Evolutionary conservation across 2,113 vertebrate species (phyloP).

Genomic region (Gymnorhina tibicen): DNA sequence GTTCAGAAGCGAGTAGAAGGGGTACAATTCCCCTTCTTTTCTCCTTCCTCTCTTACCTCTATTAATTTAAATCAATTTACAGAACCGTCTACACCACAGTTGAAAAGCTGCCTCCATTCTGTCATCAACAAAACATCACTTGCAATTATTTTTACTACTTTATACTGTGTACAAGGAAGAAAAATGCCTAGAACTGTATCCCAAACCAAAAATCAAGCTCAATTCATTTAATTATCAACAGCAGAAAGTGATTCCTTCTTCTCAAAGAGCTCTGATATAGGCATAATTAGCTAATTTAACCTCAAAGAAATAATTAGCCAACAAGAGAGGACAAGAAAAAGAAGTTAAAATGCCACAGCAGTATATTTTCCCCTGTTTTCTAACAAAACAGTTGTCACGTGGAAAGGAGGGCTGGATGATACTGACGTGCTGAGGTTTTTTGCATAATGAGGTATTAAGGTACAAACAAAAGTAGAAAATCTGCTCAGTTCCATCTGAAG

Average conservation of each 20-base stretch:
- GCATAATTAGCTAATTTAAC: slow-evolving; percentile 58
- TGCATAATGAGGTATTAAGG: not conserved
- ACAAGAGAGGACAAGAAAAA: not conserved
- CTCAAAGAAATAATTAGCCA: slow-evolving; percentile 50
- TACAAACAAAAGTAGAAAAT: not conserved
- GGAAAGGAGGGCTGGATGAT: not conserved
- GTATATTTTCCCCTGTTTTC: not conserved
- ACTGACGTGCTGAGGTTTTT: not conserved
- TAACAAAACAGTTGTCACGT: not conserved
- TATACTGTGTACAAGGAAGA: not conserved
- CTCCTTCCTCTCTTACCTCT: not conserved
- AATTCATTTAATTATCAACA: slow-evolving; percentile 28
- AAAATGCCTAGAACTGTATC: slow-evolving; percentile 1
- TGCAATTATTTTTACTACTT: slow-evolving; percentile 41
- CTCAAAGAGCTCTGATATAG: slow-evolving; percentile 31
- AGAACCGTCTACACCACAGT: not conserved
- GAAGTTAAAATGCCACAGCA: slow-evolving; percentile 2
- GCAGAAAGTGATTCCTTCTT: slow-evolving; percentile 10
- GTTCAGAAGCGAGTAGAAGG: not conserved
- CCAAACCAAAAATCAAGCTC: slow-evolving; percentile 27
- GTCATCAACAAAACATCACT: not conserved
- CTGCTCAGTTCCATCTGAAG: not conserved
- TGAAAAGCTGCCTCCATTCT: slow-evolving; percentile 8
- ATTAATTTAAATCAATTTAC: slow-evolving; percentile 43
- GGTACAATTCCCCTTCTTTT: not conserved